These are phyloP conservation scores for Smithornis capensis DNA, from an alignment of 2,113 vertebrate genomes.

Conservation along the genomic window DNA sequence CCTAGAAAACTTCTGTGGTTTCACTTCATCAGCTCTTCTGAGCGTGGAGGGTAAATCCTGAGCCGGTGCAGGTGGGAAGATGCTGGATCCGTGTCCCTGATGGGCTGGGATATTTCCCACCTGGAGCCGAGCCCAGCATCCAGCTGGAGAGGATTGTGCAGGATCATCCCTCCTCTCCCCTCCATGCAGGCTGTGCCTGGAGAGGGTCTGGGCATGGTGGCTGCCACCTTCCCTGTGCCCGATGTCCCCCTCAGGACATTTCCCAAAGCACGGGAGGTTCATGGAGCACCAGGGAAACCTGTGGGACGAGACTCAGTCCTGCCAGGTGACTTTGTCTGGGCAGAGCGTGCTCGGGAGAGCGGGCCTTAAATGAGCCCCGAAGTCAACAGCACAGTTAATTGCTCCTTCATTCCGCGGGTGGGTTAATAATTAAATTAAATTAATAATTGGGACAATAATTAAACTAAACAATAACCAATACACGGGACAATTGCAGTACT, in stretches of 20 bases:
- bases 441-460: constrained; percentile 60
- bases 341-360: accelerated
- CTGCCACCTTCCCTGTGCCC: background rate
- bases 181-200: background rate
- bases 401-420: background rate
- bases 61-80: background rate
- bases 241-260: background rate
- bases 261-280: background rate
- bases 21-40: background rate
- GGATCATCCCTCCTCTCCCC: background rate
- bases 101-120: background rate
- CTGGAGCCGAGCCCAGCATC: accelerated
- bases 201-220: accelerated
- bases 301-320: accelerated
- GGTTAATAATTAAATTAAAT: constrained; percentile 62
- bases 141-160: accelerated
- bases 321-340: accelerated
- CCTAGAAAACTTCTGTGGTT: background rate
- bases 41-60: background rate
- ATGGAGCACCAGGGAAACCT: accelerated
- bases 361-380: background rate
- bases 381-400: background rate
- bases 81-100: accelerated
- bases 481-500: background rate
- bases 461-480: constrained; percentile 5